Base-by-base conservation (phyloP, 2,888 invertebrate species). In the Drosophila lutescens region DNA sequence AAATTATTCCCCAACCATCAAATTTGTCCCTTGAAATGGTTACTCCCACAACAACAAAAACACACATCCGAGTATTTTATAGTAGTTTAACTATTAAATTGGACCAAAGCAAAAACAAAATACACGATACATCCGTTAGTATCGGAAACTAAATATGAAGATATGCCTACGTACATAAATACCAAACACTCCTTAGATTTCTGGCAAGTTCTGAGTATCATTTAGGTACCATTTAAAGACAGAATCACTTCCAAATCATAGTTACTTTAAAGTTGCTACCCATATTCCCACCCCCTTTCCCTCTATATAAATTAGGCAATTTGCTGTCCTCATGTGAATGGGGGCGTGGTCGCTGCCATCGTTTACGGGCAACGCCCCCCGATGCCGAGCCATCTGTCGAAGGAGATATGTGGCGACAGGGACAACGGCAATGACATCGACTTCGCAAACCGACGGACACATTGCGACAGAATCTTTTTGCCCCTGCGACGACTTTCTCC, bases 261-360 rank as follows among this genome's bases (percentile, higher is more conserved):
- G 41, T 34, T 2, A 10, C 15, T 41, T 38, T 46, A 38, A 73
- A 75, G 66, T 71, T 63, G 57, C 40, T 47, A 47, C 20, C 2
- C 5, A 10, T 10, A 10, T 4, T 15, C 15, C 40, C 15, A 7
- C 15, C 20, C 17, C 32, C 6, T 2, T 23, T 40, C 5, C 10
- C 13, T 12, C 40, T 81, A 79, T 78, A 86, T 86, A 86, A 83
- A 86, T 87, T 76, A 87, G 83, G 63, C 76, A 76, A 80, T 77
- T 79, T 79, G 74, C 59, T 74, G 74, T 79, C 69, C 63, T 20
- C 63, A 63, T 84, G 79, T 77, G 74, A 74, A 69, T 74, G 50
- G 54, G 70, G 84, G 86, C 81, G 86, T 80, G 69, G 53, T 50
- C 44, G 54, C 53, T 77, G 77, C 60, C 78, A 76, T 80, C 80